Conservation (phyloP, 2,888 invertebrate species). For the Patella pellucida region DNA sequence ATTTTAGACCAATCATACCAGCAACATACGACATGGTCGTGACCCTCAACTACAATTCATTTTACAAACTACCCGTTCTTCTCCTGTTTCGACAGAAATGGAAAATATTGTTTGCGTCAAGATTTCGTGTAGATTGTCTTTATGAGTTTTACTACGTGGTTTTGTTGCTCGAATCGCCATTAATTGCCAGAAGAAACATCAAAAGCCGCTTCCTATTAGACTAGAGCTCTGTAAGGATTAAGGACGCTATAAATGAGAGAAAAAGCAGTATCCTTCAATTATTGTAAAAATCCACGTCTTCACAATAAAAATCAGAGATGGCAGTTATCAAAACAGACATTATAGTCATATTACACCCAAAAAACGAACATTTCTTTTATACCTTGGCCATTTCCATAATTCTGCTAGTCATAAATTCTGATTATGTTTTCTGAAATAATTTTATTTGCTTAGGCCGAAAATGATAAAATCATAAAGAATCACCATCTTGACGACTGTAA, state of each 20-base stretch:
- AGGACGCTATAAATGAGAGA: not conserved
- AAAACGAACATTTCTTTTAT: not conserved
- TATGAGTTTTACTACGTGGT: slow-evolving; percentile 7
- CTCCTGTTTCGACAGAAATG: not conserved
- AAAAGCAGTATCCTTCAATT: slow-evolving; percentile 6
- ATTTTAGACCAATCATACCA: not conserved
- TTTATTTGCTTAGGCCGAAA: no score
- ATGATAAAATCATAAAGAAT: no score
- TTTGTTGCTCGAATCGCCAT: slow-evolving; percentile 5
- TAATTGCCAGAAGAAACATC: slow-evolving; percentile 3
- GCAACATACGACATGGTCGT: not conserved
- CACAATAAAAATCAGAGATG: not conserved
- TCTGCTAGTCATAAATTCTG: no score
- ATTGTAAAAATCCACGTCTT: slow-evolving; percentile 5
- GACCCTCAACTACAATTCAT: slow-evolving; percentile 9
- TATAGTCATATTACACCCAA: slow-evolving; percentile 9
- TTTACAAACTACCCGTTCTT: not conserved
- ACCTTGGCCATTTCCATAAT: not conserved
- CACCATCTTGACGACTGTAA: no score
- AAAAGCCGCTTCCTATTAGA: slow-evolving; percentile 7
- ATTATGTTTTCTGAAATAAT: no score
- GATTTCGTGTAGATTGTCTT: slow-evolving; percentile 9
- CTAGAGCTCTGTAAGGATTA: not conserved
- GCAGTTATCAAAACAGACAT: not conserved
- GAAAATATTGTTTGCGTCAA: slow-evolving; percentile 10